Conservation (phyloP, 1,140 invertebrate genomes). For the Bombus fervidus region DNA sequence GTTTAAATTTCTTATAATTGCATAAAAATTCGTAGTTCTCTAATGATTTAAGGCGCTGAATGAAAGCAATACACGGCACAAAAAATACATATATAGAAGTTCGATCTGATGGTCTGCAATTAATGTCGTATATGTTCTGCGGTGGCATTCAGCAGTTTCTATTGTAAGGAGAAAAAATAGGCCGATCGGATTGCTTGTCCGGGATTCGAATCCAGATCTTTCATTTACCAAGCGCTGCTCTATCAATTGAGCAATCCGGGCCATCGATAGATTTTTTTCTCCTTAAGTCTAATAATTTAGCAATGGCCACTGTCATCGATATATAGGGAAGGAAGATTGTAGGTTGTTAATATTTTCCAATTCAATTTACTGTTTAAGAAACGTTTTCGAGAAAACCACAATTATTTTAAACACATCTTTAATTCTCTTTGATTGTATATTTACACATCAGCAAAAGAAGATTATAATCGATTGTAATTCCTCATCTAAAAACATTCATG, state of each 20-base stretch:
- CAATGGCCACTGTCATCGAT: neutral
- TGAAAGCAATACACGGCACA: neutral
- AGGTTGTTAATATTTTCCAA: neutral
- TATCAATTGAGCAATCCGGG: conserved; percentile 21
- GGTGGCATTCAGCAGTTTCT: neutral
- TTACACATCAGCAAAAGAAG: too few relatives aligned
- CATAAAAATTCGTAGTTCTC: neutral
- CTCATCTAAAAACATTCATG: too few relatives aligned
- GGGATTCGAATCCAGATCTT: conserved; percentile 28
- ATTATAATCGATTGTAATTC: too few relatives aligned
- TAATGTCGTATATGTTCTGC: conserved; percentile 12
- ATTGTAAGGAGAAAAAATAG: conserved; percentile 19
- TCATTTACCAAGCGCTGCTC: neutral
- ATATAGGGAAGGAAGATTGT: neutral
- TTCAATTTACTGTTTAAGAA: neutral
- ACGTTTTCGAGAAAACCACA: neutral
- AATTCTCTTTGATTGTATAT: too few relatives aligned
- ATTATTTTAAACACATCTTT: too few relatives aligned
- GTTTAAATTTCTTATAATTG: neutral
- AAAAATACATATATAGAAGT: neutral
- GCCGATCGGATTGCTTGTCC: conserved; percentile 22
- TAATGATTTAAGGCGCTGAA: neutral
- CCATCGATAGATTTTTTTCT: neutral
- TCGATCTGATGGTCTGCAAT: neutral
- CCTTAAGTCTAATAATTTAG: conserved; percentile 2